A percentile compares a stretch with the other conserved stretches of the same genome.
Conservation (phyloP, 2,797 vertebrate genomes). For the Semotilus atromaculatus region DNA sequence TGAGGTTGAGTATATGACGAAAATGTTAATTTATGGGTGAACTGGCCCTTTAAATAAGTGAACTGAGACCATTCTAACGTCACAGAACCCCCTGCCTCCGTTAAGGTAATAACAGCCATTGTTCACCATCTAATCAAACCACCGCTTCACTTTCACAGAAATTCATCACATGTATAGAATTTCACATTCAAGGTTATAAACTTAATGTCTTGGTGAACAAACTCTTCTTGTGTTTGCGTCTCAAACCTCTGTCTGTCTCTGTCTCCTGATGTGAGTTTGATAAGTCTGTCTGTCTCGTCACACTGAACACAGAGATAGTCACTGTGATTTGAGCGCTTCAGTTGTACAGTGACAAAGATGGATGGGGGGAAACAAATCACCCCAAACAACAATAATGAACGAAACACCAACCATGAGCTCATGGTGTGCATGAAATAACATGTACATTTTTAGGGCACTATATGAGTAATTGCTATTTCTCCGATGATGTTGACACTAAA, state of each 20-base stretch:
- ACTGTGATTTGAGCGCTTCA: neutral
- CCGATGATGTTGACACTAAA: neutral
- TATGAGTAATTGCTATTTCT: neutral
- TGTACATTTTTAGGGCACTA: neutral
- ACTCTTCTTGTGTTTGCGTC: neutral
- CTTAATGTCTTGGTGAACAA: neutral
- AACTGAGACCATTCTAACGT: neutral
- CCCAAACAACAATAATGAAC: neutral
- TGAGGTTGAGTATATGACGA: neutral
- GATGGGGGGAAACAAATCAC: neutral
- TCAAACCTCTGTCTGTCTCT: neutral
- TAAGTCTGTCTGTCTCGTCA: neutral
- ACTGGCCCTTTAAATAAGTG: neutral
- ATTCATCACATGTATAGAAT: neutral
- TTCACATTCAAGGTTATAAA: neutral
- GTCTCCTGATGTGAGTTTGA: neutral
- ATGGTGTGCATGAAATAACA: neutral
- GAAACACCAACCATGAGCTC: neutral
- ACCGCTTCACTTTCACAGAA: neutral
- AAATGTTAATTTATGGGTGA: neutral
- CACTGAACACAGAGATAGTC: neutral
- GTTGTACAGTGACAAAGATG: neutral
- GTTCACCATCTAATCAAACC: neutral
- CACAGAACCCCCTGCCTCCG: neutral
- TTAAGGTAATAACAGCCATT: neutral